Evolutionary conservation across 2,888 invertebrate genomes (phyloP), one percentile per base, ranked within the genome.

Genomic region (Pheosia gnoma): DNA sequence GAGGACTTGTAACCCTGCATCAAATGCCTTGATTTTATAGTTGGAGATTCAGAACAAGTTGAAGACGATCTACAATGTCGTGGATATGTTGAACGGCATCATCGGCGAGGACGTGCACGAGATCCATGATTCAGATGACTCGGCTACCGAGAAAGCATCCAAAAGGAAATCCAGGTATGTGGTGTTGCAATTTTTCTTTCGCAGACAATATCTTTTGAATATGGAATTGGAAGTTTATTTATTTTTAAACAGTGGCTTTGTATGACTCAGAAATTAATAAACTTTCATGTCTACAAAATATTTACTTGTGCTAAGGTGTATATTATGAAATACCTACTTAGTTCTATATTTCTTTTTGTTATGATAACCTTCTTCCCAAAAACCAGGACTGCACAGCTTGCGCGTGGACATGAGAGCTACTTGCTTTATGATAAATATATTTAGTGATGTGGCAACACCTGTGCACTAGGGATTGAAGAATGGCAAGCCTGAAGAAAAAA

Each of bases 51-150:
- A 96, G 87, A 96, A 95, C 83, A 96, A 96, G 91, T 91, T 96
- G 91, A 96, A 96, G 89, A 97, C 97, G 0, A 97, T 97, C 84
- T 96, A 96, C 88, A 97, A 97, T 87, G 97, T 98, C 37, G 97
- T 98, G 80, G 97, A 97, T 82, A 97, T 97, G 96, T 94, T 98
- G 78, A 96, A 96, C 65, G 96, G 96, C 47, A 96, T 98, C 81
- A 97, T 98, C 78, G 97, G 97, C 0, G 97, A 97, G 77, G 96
- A 96, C 72, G 90, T 87, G 2, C 79, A 77, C 39, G 87, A 88
- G 51, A 58, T 77, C 4, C 72, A 49, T 2, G 85, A 85, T 2
- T 75, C 80, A 0, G 90, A 88, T 1, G 86, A 85, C 13, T 77
- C 87, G 39, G 7, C 55, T 0, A 63, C 77, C 0, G 90, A 90